A percentile compares a stretch with the other conserved stretches of the same genome.
Evolutionary conservation across 1,140 invertebrate species (phyloP).

Genomic region (Contarinia nasturtii): DNA sequence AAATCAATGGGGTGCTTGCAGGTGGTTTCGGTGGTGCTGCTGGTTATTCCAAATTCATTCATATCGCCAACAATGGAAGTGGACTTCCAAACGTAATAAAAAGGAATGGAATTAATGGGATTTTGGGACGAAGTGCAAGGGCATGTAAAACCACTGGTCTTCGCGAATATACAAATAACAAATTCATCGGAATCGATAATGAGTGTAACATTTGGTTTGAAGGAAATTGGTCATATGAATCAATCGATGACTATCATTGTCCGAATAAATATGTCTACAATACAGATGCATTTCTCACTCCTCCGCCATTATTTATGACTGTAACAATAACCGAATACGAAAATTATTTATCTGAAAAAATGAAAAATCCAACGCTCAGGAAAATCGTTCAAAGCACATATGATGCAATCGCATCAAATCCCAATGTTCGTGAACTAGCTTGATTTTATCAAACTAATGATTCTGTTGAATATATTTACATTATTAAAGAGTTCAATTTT

Average conservation of each 20-base stretch:
- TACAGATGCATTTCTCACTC: background rate
- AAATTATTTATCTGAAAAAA: background rate
- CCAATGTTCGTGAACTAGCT: no score
- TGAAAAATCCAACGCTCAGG: background rate
- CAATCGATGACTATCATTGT: background rate
- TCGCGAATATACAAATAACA: background rate
- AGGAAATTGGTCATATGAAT: background rate
- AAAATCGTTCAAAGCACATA: background rate
- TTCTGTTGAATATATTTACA: no score
- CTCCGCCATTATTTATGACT: background rate
- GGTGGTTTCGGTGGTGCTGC: background rate
- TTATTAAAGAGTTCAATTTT: no score
- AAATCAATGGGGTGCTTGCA: background rate
- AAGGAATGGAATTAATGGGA: background rate
- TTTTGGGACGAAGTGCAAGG: background rate
- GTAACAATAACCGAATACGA: background rate
- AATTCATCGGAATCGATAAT: no score
- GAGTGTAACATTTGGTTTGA: no score
- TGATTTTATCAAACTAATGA: no score
- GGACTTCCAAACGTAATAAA: background rate
- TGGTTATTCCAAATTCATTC: background rate
- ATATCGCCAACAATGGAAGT: background rate
- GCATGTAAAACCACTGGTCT: background rate
- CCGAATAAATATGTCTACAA: background rate
- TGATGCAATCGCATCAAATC: no score